Base-by-base conservation (phyloP, 2,113 vertebrate genomes). In the Galbula dea region DNA sequence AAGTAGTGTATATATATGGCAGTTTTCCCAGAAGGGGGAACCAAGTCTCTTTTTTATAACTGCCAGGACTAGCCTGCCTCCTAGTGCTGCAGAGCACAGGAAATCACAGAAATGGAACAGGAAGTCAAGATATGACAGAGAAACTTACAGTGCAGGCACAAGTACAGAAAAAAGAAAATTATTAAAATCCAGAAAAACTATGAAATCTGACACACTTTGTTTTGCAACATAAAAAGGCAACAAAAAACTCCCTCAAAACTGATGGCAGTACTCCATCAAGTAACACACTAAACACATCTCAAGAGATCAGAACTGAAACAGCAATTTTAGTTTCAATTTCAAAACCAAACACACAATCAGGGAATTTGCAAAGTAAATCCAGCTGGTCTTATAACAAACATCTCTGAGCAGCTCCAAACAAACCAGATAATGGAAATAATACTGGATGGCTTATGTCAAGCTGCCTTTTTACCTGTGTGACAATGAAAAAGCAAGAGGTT, bases 1-100 rank as follows among this genome's bases (percentile, higher is more conserved):
- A 96, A 95, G 89, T 55, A 92, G 54, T 46, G n/a, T n/a, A n/a
- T 16, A 15, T 84, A 73, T 69, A 84, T 94, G 89, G 86, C 94
- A 94, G 54, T 52, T 80, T 89, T 96, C 96, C 95, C 93, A 96
- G 95, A 96, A 96, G 84, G 86, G 69, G 71, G 75, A 96, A 95
- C 41, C 55, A 69, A 79, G 80, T 45, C 49, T 65, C 54, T 63
- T 15, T 49, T 71, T 91, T 34, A 85, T 66, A 67, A 87, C 30
- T 87, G 71, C 62, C 81, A 76, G 63, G 55, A 84, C 67, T 77
- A 73, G 77, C 39, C 63, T 92, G 81, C 51, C 78, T 90, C 89
- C 41, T 85, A 54, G 62, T 73, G 51, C 63, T 83, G 43, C 68
- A 80, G 63, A 72, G 46, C 63, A 85, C 29, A 85, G 71, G 68